Base-by-base conservation (phyloP, 2,797 vertebrate species). In the Thripadectes ignobilis region DNA sequence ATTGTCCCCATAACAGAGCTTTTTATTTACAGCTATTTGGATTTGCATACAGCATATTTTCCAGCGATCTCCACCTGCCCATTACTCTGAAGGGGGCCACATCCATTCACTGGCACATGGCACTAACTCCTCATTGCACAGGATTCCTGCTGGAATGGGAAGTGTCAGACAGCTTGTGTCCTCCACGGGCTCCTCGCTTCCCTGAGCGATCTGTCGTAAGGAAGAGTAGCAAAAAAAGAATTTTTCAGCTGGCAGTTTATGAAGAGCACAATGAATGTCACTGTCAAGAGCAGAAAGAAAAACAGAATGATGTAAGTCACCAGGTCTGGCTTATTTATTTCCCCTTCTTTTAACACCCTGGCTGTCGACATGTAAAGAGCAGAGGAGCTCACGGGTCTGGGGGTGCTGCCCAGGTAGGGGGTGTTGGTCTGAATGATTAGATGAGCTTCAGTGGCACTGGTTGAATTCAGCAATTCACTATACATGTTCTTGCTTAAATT, bases 201-300 rank as follows among this genome's bases (percentile, higher is more conserved):
- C 94, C 99, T 97, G 97, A 99, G 98, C 10, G 99, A 99, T 94
- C 99, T 99, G 98, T 99, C 99, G 54, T 99, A 99, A 97, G 99
- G 99, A 97, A 99, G 98, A 92, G 99, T 99, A 61, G 99, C 99
- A 94, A 99, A 99, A 96, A 99, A 99, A 94, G 99, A 99, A 97
- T 99, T 99, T 97, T 99, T 98, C 92, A 99, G 98, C 98, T 99
- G 99, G 91, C 99, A 99, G 98, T 99, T 99, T 93, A 99, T 99
- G 98, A 99, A 99, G 97, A 99, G 98, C 75, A 99, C 98, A 63
- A 99, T 99, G 72, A 99, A 98, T 38, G 99, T 98, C 98, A 99
- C 99, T 69, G 99, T 97, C 84, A 99, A 97, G 96, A 99, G 98
- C 88, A 99, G 98, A 93, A 99, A 97, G 71, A 99, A 98, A 98